Evolutionary conservation across 92 coral and sea anemone genomes (phyloP), one percentile per base, ranked within the genome.

Genomic region (Heteractis magnifica): DNA sequence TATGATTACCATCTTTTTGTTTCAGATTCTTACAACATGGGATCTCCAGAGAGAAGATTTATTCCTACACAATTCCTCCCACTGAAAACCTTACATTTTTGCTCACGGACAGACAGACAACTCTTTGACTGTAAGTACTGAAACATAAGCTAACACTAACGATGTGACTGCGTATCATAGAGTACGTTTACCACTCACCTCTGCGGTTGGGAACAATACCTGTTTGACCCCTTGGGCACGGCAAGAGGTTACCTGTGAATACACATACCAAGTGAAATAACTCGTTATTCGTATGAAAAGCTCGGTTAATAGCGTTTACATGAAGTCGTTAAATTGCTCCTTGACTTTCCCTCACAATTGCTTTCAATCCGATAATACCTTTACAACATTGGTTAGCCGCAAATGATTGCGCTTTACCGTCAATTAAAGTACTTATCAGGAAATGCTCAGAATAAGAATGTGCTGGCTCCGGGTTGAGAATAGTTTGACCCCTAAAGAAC

Each of bases 151-250:
- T 4, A 60, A 16, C 5, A 55, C 14, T 8, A 60, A 16, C 5
- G 19, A 60, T 60, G 11, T 59, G 5, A 59, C 65, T 10, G 15
- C 4, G 62, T 56, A 56, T 56, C 6, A 64, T 64, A 64, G 23
- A 6, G 26, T 20, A 34, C 44, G 44, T 34, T 34, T 34, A 68
- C 23, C 6, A 77, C 48, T 51, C 52, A 77, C 80, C 41, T 77
- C n/a, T 51, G 51, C 80, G 53, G 18, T 77, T 77, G 3, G 80
- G 80, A 55, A 77, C 65, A 77, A 53, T 77, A 9, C 80, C 80
- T 21, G 51, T 23, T 52, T 77, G 80, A 51, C 80, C 80, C 59
- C 23, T 77, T 21, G 80, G 80, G 60, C 80, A 77, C 12, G 68
- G 80, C 23, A 51, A 23, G 19, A 51, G 56, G 50, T 77, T 55